phyloP scores from a whole-genome alignment of 2,888 invertebrate species.

The Schizaphis graminum region DNA sequence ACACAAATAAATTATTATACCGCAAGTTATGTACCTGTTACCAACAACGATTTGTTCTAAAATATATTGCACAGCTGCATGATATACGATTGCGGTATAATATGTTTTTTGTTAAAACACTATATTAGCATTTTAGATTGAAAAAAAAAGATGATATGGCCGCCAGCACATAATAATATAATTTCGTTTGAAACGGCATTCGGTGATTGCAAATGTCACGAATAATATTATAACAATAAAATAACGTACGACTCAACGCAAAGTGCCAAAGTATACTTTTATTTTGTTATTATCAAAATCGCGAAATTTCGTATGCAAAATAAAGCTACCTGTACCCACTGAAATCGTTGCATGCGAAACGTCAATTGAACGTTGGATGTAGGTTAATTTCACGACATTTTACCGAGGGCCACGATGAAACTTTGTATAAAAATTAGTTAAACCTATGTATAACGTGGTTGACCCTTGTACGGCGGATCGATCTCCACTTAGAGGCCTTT shows the following conservation, averaged over 20 bases:
- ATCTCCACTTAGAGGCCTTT: not conserved
- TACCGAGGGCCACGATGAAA: not conserved
- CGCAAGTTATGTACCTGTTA: not conserved
- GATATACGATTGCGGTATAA: not conserved
- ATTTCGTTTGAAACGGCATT: not conserved
- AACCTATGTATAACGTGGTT: not conserved
- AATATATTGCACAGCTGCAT: not conserved
- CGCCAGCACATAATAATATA: not conserved
- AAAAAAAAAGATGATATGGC: not conserved
- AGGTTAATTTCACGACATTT: not conserved
- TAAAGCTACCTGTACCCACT: not conserved
- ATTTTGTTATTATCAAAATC: not conserved
- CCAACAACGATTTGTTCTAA: not conserved
- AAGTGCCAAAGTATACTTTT: not conserved
- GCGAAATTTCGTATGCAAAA: not conserved
- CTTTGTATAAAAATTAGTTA: not conserved
- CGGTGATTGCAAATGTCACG: not conserved
- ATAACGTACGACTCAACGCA: not conserved
- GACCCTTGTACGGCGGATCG: not conserved
- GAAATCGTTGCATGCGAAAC: not conserved
- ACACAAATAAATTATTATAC: slow-evolving; percentile 9
- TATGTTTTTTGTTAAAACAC: not conserved
- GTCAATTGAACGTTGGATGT: not conserved
- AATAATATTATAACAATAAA: not conserved
- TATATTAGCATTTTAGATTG: not conserved